Evolutionary conservation across 1,140 invertebrate genomes (phyloP).

Genomic region (Psilanteris sp.): DNA sequence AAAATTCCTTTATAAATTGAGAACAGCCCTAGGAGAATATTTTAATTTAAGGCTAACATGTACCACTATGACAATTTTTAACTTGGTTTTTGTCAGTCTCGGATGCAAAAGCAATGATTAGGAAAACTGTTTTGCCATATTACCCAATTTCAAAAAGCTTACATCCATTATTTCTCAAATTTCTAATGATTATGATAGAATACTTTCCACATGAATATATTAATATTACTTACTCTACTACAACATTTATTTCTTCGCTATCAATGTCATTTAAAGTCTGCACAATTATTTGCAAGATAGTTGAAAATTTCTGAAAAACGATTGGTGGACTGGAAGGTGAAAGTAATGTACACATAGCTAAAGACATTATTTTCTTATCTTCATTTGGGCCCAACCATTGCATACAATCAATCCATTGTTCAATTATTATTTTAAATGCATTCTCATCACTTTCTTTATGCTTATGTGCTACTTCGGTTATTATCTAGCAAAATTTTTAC

Average conservation of each 20-base stretch:
- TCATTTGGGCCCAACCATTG: conserved; percentile 82
- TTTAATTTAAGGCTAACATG: too few relatives aligned
- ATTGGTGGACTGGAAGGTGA: conserved; percentile 83
- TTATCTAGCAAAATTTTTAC: conserved; percentile 82
- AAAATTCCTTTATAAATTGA: too few relatives aligned
- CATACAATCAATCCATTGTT: conserved; percentile 8
- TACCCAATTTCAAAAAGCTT: too few relatives aligned
- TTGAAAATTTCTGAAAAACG: conserved; percentile 86
- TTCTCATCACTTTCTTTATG: conserved; percentile 1
- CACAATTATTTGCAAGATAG: conserved; percentile 88
- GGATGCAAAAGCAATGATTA: too few relatives aligned
- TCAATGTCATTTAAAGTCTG: conserved; percentile 93
- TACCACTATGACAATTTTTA: too few relatives aligned
- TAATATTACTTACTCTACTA: conserved; percentile 83
- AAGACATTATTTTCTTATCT: conserved; percentile 85
- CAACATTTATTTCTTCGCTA: conserved; percentile 84
- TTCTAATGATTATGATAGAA: too few relatives aligned
- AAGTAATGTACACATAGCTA: conserved; percentile 90
- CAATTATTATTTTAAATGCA: conserved; percentile 1
- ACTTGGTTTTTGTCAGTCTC: too few relatives aligned
- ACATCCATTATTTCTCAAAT: too few relatives aligned
- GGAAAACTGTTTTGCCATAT: too few relatives aligned
- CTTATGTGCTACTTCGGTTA: conserved; percentile 77
- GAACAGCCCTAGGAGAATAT: too few relatives aligned
- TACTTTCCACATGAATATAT: conserved; percentile 64